Evolutionary conservation across 2,113 vertebrate genomes (phyloP).

Genomic region (Recurvirostra avosetta): DNA sequence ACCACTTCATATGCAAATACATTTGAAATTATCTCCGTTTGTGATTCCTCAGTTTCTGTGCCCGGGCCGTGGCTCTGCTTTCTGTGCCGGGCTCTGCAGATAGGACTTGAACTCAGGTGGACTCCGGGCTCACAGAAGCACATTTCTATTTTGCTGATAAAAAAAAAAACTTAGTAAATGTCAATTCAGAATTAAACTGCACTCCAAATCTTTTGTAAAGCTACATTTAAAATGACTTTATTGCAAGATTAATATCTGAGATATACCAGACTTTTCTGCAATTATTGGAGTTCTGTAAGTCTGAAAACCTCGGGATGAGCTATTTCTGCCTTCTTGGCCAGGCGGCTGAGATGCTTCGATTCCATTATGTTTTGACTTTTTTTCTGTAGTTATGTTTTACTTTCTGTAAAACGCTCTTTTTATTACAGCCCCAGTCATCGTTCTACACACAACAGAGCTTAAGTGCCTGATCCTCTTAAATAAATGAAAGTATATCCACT

Average conservation of each 20-base stretch:
- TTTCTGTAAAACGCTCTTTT: background rate
- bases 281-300: background rate
- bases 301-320: background rate
- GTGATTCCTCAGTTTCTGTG: background rate
- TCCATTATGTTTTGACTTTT: background rate
- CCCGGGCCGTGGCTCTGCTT: background rate
- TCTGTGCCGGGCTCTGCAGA: background rate
- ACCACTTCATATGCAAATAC: background rate
- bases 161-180: conserved; percentile 16
- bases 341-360: background rate
- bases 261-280: background rate
- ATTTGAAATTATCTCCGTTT: background rate
- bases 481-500: background rate
- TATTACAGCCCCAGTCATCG: background rate
- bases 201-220: background rate
- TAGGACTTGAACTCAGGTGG: background rate
- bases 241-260: conserved; percentile 25
- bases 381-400: background rate
- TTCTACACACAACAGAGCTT: background rate
- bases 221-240: background rate
- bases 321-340: background rate
- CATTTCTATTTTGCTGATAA: conserved; percentile 22
- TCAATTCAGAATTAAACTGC: conserved; percentile 32
- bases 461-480: background rate
- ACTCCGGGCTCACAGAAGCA: background rate